Conservation (phyloP, 2,113 vertebrate species). For the Benitochromis conjunctus region DNA sequence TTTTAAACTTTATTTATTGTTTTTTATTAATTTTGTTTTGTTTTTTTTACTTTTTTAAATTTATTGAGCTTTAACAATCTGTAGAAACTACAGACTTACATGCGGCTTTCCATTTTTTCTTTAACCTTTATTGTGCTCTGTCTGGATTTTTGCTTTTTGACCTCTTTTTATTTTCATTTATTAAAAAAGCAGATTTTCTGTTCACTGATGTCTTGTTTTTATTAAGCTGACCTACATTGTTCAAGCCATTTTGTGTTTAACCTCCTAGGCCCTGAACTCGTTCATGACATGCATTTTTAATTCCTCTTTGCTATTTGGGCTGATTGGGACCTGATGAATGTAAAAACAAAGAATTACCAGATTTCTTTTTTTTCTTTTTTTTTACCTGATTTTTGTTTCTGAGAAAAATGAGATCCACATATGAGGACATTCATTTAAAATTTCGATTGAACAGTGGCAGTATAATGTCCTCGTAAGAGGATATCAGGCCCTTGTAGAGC, state of each 20-base stretch:
- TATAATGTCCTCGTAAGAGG: no score
- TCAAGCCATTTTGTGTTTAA: not conserved
- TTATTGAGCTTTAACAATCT: not conserved
- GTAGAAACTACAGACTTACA: not conserved
- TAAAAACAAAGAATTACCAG: no score
- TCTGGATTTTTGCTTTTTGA: not conserved
- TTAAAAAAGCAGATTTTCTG: not conserved
- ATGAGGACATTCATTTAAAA: no score
- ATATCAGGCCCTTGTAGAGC: no score
- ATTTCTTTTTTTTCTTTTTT: no score
- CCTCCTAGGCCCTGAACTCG: no score
- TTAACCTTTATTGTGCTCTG: rapidly evolving
- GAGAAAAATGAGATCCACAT: no score
- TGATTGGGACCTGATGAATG: no score
- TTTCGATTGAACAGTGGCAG: no score
- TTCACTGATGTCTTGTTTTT: not conserved
- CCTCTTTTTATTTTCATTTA: not conserved
- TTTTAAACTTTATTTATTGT: not conserved
- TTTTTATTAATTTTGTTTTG: not conserved
- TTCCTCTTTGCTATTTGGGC: no score
- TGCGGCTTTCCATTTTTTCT: not conserved
- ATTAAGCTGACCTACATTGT: not conserved
- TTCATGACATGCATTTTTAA: no score
- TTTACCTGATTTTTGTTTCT: no score
- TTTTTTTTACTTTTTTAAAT: not conserved